Evolutionary conservation across 2,888 invertebrate species (phyloP).

Genomic region (Galerucella nymphaeae): DNA sequence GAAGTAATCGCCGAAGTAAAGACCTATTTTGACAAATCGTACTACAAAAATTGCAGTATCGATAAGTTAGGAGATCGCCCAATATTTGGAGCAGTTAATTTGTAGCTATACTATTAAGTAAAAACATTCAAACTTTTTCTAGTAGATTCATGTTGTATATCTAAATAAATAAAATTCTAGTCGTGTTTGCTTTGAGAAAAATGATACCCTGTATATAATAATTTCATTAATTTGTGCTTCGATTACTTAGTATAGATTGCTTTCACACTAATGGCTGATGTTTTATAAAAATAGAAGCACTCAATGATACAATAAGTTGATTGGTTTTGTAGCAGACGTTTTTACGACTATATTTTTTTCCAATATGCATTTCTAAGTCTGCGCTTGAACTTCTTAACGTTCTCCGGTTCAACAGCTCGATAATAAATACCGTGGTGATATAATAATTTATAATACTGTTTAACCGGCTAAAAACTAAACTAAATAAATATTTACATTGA

Average conservation of each 20-base stretch:
- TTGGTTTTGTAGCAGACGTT: not conserved
- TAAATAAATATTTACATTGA: too few relatives aligned
- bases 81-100: too few relatives aligned
- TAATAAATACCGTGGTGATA: too few relatives aligned
- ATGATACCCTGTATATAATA: not conserved
- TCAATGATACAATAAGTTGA: not conserved
- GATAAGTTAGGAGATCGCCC: conserved; percentile 4
- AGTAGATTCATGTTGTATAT: too few relatives aligned
- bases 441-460: too few relatives aligned
- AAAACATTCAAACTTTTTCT: too few relatives aligned
- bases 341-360: not conserved
- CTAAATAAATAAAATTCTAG: not conserved
- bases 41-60: not conserved
- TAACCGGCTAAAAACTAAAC: too few relatives aligned
- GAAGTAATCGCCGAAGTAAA: conserved; percentile 1
- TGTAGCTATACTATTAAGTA: too few relatives aligned
- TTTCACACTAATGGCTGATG: not conserved
- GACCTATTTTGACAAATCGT: conserved; percentile 3
- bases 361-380: too few relatives aligned
- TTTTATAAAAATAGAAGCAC: conserved; percentile 11
- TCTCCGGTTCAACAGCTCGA: too few relatives aligned
- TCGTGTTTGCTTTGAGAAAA: not conserved
- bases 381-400: too few relatives aligned
- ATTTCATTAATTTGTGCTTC: not conserved
- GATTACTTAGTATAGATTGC: not conserved